Conservation (phyloP, 2,797 vertebrate genomes). For the Holocentrus rufus region DNA sequence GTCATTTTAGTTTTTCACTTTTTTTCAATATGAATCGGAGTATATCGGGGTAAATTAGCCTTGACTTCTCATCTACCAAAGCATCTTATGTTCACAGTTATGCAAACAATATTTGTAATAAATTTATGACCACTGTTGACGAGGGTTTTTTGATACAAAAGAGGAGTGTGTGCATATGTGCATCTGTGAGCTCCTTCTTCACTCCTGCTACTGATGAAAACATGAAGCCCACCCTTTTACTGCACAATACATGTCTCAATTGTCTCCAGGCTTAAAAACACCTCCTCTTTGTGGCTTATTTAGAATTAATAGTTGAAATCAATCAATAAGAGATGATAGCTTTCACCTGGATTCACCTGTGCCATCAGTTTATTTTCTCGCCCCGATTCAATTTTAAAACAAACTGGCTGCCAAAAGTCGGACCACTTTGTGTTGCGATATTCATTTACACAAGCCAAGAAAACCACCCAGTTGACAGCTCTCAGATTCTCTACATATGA, state of each 20-base stretch:
- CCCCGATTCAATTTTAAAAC: not conserved
- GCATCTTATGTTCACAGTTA: no score
- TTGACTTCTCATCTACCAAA: no score
- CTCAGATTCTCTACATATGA: conserved; percentile 57
- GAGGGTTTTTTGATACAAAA: not conserved
- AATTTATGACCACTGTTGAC: no score
- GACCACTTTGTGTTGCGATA: not conserved
- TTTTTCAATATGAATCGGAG: no score
- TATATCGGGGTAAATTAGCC: no score
- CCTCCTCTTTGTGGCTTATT: not conserved
- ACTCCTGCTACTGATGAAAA: no score
- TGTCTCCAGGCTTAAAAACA: no score
- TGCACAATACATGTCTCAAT: no score
- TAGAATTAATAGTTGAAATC: not conserved
- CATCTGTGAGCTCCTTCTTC: not conserved
- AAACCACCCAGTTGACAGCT: conserved; percentile 51
- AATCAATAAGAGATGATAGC: not conserved
- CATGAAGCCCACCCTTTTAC: no score
- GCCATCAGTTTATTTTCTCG: not conserved
- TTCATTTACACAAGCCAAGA: conserved; percentile 44
- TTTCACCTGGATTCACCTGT: conserved; percentile 30
- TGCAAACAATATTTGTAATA: no score
- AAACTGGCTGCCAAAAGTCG: no score
- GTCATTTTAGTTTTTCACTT: no score
- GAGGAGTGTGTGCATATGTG: not conserved